These are phyloP conservation scores for Megastigmus dorsalis DNA, from an alignment of 2,888 invertebrate species.

Conservation along the genomic window DNA sequence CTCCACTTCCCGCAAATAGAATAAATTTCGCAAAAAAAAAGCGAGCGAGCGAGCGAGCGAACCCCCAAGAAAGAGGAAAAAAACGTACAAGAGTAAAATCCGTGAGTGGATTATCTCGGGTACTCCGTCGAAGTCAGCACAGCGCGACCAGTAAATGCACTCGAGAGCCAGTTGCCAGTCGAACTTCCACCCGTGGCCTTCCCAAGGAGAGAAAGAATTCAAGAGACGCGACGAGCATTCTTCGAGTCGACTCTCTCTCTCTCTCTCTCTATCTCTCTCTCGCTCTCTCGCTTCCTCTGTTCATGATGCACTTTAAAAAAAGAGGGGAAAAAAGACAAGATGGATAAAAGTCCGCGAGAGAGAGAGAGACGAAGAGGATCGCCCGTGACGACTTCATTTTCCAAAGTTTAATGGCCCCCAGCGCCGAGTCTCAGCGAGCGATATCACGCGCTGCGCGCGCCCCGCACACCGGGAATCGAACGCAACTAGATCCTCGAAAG, in stretches of 20 bases:
- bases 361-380: neutral
- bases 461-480: no score
- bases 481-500: neutral
- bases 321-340: neutral
- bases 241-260: no score
- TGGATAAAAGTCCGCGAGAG: no score
- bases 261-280: no score
- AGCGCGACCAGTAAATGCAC: conserved; percentile 20
- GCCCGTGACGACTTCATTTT: conserved; percentile 4
- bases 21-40: no score
- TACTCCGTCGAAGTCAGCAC: neutral
- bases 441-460: no score
- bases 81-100: neutral
- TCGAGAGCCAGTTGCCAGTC: conserved; percentile 10
- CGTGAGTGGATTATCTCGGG: conserved; percentile 30
- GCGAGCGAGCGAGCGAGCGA: no score
- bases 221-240: conserved; percentile 8
- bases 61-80: neutral
- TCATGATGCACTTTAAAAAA: neutral
- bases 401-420: conserved; percentile 25
- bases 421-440: no score
- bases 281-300: no score
- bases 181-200: conserved; percentile 10
- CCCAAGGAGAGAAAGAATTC: conserved; percentile 23
- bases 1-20: no score